These are phyloP conservation scores for Nomada lathburiana DNA, from an alignment of 2,888 invertebrate species.

Conservation along the genomic window DNA sequence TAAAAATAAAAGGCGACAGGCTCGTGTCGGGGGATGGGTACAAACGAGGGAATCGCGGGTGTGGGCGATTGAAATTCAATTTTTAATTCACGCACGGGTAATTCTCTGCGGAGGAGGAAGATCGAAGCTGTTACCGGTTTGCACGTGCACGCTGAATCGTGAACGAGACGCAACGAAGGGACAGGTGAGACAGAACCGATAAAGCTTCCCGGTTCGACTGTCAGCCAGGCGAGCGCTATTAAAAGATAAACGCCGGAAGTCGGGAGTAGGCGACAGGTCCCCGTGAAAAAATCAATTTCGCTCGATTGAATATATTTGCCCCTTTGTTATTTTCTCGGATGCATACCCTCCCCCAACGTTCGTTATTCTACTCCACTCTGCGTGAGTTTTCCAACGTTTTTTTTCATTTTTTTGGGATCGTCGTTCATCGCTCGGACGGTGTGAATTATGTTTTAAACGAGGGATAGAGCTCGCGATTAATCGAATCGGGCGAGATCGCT, in stretches of 20 bases:
- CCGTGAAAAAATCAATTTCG: constrained; percentile 38
- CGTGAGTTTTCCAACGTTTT: background rate
- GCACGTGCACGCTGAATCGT: constrained; percentile 23
- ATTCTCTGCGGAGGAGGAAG: constrained; percentile 56
- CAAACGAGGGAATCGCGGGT: background rate
- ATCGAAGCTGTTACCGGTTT: constrained; percentile 30
- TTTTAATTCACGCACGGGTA: constrained; percentile 72
- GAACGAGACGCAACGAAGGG: constrained; percentile 34
- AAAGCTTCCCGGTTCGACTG: constrained; percentile 27
- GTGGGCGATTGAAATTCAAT: constrained; percentile 63
- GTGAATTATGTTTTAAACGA: constrained; percentile 3
- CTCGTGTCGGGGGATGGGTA: background rate
- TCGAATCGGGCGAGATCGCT: constrained; percentile 18
- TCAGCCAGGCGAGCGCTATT: constrained; percentile 22
- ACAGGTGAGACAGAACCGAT: constrained; percentile 54
- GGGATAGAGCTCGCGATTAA: constrained; percentile 22
- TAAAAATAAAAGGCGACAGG: background rate
- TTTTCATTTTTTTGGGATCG: background rate
- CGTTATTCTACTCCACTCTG: background rate
- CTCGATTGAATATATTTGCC: constrained; percentile 38
- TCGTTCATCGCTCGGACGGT: background rate
- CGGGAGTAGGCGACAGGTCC: constrained; percentile 14
- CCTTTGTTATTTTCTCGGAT: background rate
- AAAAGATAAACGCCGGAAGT: constrained; percentile 52
- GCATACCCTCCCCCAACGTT: background rate